A percentile compares a stretch with the other conserved stretches of the same genome.
Conservation (phyloP, 1,140 invertebrate species). For the Asbolus verrucosus region DNA sequence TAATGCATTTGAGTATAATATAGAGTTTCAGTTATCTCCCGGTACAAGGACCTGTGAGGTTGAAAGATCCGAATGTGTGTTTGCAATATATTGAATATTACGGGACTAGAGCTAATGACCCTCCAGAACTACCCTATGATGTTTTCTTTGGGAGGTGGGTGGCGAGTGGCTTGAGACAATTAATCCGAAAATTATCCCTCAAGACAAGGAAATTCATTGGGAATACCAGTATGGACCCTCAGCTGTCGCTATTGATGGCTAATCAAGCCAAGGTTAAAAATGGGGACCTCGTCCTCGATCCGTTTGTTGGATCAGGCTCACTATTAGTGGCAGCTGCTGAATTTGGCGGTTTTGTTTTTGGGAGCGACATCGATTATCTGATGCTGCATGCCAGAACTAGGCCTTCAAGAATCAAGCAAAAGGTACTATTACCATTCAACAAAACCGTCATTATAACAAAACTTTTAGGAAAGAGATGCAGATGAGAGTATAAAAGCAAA, state of each 20-base stretch:
- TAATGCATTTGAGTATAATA: background rate
- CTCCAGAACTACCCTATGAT: constrained; percentile 78
- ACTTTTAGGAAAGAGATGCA: constrained; percentile 74
- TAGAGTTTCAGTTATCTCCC: constrained; percentile 85
- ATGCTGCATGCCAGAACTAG: constrained; percentile 90
- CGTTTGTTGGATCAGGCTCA: constrained; percentile 96
- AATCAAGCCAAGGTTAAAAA: constrained; percentile 86
- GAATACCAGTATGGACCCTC: constrained; percentile 97
- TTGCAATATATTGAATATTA: constrained; percentile 91
- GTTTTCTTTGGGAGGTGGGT: constrained; percentile 89
- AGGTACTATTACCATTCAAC: constrained; percentile 70
- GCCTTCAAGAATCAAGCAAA: constrained; percentile 81
- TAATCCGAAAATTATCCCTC: constrained; percentile 83
- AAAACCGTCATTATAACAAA: background rate
- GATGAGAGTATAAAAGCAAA: constrained; percentile 90
- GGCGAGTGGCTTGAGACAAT: constrained; percentile 82
- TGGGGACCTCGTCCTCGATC: constrained; percentile 88
- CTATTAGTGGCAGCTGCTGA: constrained; percentile 91
- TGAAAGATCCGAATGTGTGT: constrained; percentile 84
- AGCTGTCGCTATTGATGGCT: constrained; percentile 92
- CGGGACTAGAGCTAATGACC: constrained; percentile 79
- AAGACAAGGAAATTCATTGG: constrained; percentile 95
- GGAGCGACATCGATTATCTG: constrained; percentile 93
- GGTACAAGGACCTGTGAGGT: constrained; percentile 81
- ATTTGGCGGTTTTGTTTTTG: constrained; percentile 91